phyloP scores from a whole-genome alignment of 64 coral and sea anemone species.

The Astreopora myriophthalma region DNA sequence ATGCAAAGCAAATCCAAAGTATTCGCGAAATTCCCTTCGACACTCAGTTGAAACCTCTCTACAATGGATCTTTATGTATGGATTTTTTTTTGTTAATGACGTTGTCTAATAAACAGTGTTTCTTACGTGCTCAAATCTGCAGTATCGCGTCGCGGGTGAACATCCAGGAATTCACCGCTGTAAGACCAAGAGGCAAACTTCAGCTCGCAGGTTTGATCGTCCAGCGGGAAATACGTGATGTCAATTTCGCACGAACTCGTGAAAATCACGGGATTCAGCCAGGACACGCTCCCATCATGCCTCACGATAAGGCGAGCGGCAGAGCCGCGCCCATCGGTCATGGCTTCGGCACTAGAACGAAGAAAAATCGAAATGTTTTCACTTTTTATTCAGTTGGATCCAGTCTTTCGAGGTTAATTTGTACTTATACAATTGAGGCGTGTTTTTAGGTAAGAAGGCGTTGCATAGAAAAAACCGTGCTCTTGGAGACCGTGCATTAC shows the following conservation, averaged over 20 bases:
- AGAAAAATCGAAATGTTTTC: neutral
- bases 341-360: conserved; percentile 35
- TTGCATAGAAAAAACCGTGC: too few species aligned
- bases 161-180: conserved; percentile 35
- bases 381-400: too few species aligned
- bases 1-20: too few species aligned
- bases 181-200: conserved; percentile 70
- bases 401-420: too few species aligned
- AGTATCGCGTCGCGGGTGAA: conserved; percentile 7
- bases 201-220: conserved; percentile 67
- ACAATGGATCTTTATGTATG: too few species aligned
- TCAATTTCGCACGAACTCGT: conserved; percentile 81
- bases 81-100: too few species aligned
- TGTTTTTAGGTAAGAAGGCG: too few species aligned
- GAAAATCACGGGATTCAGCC: conserved; percentile 66
- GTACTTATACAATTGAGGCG: too few species aligned
- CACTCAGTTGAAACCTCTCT: too few species aligned
- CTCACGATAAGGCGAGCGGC: conserved; percentile 20
- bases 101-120: too few species aligned
- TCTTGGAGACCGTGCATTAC: too few species aligned
- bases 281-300: conserved; percentile 48
- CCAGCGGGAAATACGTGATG: conserved; percentile 71
- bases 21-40: too few species aligned
- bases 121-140: conserved; percentile 66
- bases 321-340: conserved; percentile 2